A percentile compares a stretch with the other conserved stretches of the same genome.
Evolutionary conservation across 2,797 vertebrate genomes (phyloP).

Genomic region (Momotus momota): DNA sequence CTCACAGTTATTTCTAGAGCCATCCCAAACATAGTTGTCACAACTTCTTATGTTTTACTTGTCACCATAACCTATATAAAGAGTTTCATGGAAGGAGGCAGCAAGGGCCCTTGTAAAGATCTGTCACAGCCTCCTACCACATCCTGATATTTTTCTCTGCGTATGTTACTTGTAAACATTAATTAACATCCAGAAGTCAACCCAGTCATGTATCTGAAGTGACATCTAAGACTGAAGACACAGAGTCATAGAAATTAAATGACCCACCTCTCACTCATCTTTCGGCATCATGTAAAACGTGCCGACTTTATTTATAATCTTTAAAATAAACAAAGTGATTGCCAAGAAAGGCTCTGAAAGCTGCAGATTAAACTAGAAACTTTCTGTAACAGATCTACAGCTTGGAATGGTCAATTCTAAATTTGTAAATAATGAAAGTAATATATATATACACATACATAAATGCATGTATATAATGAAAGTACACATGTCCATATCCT

Average conservation of each 20-base stretch:
- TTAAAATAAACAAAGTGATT: constrained; percentile 39
- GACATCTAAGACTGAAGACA: constrained; percentile 15
- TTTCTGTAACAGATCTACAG: neutral
- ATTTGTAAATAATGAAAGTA: neutral
- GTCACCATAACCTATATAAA: constrained; percentile 1
- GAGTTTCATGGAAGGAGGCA: constrained; percentile 12
- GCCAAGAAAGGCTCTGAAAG: constrained; percentile 21
- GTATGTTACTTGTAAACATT: constrained; percentile 57
- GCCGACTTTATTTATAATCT: neutral
- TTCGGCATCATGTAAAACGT: constrained; percentile 7
- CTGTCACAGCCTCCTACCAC: constrained; percentile 7
- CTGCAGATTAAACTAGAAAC: constrained; percentile 42
- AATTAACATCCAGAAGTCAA: constrained; percentile 59
- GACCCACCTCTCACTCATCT: neutral
- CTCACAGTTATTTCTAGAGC: neutral
- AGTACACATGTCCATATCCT: too few relatives aligned
- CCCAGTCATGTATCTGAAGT: constrained; percentile 14
- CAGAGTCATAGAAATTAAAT: neutral
- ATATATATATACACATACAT: neutral
- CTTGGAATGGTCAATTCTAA: neutral
- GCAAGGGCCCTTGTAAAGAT: constrained; percentile 37
- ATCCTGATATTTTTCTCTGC: constrained; percentile 47
- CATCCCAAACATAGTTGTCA: constrained; percentile 46
- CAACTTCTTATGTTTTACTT: constrained; percentile 31
- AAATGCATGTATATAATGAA: neutral